These are phyloP conservation scores for Drosophila obscura DNA, from an alignment of 1,140 invertebrate genomes.

Conservation along the genomic window DNA sequence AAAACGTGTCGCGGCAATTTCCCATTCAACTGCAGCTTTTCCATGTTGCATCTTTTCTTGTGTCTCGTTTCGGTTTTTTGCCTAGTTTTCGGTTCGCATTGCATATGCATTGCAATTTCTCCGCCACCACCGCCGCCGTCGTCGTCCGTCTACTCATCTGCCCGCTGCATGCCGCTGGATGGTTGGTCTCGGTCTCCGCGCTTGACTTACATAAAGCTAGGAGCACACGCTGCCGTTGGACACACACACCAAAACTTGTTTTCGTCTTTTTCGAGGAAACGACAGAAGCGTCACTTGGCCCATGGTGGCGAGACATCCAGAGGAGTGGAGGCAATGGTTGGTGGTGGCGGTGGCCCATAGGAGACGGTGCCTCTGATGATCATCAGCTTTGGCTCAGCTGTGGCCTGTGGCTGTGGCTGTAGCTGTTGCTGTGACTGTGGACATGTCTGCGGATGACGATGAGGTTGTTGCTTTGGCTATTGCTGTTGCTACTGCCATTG, in stretches of 20 bases:
- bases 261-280: conserved; percentile 69
- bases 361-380: conserved; percentile 22
- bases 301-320: conserved; percentile 12
- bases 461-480: conserved; percentile 43
- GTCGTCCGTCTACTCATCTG: conserved; percentile 57
- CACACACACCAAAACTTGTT: conserved; percentile 69
- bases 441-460: conserved; percentile 18
- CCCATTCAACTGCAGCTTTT: conserved; percentile 70
- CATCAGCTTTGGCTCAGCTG: conserved; percentile 10
- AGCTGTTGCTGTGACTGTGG: neutral
- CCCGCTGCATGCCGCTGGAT: conserved; percentile 36
- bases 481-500: conserved; percentile 32
- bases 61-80: conserved; percentile 35
- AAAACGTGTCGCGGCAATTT: conserved; percentile 79
- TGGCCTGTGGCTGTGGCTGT: conserved; percentile 7
- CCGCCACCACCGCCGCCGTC: conserved; percentile 29
- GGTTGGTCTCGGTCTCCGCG: conserved; percentile 51
- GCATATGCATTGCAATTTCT: conserved; percentile 63
- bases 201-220: conserved; percentile 79
- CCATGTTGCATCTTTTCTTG: conserved; percentile 44
- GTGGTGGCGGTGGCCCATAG: neutral
- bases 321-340: neutral
- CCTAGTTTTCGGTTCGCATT: conserved; percentile 55
- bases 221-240: conserved; percentile 48
- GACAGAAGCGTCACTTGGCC: conserved; percentile 59